phyloP scores from a whole-genome alignment of 2,888 invertebrate genomes.

The Anarsia innoxiella region DNA sequence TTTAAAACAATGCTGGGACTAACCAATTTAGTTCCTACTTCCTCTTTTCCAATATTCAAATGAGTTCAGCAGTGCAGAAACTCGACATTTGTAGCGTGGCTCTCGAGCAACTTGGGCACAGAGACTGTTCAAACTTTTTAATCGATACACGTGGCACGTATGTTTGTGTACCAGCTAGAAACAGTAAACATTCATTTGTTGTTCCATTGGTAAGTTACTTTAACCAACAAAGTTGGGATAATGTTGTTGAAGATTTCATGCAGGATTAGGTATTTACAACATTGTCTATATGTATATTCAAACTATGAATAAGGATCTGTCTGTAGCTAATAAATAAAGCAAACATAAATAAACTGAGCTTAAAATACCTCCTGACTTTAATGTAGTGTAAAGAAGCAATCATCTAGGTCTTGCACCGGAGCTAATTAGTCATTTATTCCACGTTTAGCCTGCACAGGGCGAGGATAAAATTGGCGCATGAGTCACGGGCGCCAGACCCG shows the following conservation, averaged over 20 bases:
- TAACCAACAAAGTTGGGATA: too few relatives aligned
- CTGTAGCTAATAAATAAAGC: too few relatives aligned
- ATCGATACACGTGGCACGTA: slow-evolving; percentile 4
- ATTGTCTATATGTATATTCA: too few relatives aligned
- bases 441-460: slow-evolving; percentile 43
- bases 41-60: slow-evolving; percentile 55
- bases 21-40: slow-evolving; percentile 36
- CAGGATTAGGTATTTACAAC: too few relatives aligned
- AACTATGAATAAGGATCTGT: too few relatives aligned
- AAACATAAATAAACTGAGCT: too few relatives aligned
- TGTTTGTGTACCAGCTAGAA: too few relatives aligned
- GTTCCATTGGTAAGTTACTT: too few relatives aligned
- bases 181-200: too few relatives aligned
- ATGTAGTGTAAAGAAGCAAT: too few relatives aligned
- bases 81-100: slow-evolving; percentile 33
- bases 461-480: slow-evolving; percentile 47
- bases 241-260: too few relatives aligned
- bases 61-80: slow-evolving; percentile 45
- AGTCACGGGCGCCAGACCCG: slow-evolving; percentile 50
- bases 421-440: slow-evolving; percentile 47
- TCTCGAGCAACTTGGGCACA: slow-evolving; percentile 14
- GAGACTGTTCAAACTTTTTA: slow-evolving; percentile 3
- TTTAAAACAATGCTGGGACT: slow-evolving; percentile 45
- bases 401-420: slow-evolving; percentile 14
- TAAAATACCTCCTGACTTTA: too few relatives aligned